Evolutionary conservation across 2,797 vertebrate species (phyloP), one percentile per base, ranked within the genome.

Genomic region (Fratercula arctica): DNA sequence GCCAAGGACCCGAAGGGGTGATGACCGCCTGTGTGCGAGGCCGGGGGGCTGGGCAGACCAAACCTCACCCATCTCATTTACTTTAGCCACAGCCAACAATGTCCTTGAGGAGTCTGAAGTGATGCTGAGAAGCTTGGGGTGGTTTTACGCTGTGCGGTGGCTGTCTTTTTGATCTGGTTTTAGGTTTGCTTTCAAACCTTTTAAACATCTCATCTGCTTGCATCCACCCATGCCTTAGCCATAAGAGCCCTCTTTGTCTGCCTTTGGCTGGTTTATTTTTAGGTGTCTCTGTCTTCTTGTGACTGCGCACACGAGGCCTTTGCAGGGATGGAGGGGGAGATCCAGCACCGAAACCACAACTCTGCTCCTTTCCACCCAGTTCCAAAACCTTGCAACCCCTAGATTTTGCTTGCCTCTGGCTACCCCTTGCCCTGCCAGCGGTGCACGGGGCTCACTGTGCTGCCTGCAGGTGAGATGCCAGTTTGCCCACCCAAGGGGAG

Each of bases 121-220:
- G 85, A 72, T 63, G 43, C 78, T 85, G 59, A 93, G 75, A 16
- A 79, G 75, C 33, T 51, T 37, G 67, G 35, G 16, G 10, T 57
- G 61, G 19, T 90, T 90, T 93, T 64, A 68, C 20, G n/a, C 63
- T 25, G 5, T 16, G 48, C 45, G 18, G 66, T 25, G 63, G 23
- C 48, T 79, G 57, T 21, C 80, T 68, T 46, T 92, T 85, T 87
- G 60, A 56, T 89, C 60, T 91, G 82, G 48, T 57, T 90, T 89
- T 37, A 79, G 54, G 66, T 93, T 92, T 87, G 67, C 91, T 89
- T 87, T 93, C 78, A 93, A 39, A 87, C 89, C 94, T 78, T 83
- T 93, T 79, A 85, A 83, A 76, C 63, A n/a, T 60, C 91, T 83
- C 81, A 66, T 74, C 67, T 72, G 25, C 90, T 60, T 39, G 1